Evolutionary conservation across 2,113 vertebrate species (phyloP).

Genomic region (Corynorhinus townsendii): DNA sequence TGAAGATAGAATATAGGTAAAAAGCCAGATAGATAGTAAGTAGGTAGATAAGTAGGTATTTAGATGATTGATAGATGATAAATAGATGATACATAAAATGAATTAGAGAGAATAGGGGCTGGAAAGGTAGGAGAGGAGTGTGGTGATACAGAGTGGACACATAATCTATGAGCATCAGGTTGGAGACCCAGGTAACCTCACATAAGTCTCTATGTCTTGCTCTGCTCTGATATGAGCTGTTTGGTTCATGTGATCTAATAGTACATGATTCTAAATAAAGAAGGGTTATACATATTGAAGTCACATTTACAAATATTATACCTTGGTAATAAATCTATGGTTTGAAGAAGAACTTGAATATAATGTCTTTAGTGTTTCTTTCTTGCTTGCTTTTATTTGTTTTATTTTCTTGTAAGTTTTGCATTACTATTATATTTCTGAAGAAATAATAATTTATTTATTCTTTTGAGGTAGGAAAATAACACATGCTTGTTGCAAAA

Average conservation of each 20-base stretch:
- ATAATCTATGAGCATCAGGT: background rate
- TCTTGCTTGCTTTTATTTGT: background rate
- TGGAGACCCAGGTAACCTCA: background rate
- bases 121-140: background rate
- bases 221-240: background rate
- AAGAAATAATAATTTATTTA: background rate
- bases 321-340: background rate
- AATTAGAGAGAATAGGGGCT: background rate
- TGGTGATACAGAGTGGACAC: background rate
- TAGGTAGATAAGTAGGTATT: background rate
- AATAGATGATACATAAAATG: background rate
- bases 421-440: background rate
- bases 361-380: background rate
- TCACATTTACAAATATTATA: background rate
- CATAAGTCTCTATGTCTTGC: background rate
- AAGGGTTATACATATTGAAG: background rate
- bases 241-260: background rate
- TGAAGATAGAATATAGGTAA: background rate
- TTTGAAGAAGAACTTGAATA: background rate
- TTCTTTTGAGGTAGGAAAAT: background rate
- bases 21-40: background rate
- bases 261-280: background rate
- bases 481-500: background rate
- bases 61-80: background rate
- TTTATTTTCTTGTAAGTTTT: slow-evolving; percentile 9